These are phyloP conservation scores for Oreochromis spilurus DNA, from an alignment of 2,113 vertebrate species.

Conservation along the genomic window DNA sequence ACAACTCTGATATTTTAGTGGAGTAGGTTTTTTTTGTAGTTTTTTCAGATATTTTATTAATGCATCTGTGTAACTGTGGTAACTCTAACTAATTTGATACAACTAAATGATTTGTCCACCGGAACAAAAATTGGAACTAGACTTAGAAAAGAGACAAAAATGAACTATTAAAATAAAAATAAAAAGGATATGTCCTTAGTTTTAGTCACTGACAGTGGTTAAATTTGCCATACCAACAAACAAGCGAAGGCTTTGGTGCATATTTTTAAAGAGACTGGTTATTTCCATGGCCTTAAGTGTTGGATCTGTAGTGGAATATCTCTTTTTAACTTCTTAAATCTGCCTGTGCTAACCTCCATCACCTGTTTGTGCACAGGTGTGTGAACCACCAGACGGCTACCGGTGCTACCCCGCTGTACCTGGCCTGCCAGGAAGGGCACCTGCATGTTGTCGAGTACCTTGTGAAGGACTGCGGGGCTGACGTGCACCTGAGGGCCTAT, in stretches of 20 bases:
- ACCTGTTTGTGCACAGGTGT: conserved; percentile 53
- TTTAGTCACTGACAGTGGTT: neutral
- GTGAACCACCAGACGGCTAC: conserved; percentile 72
- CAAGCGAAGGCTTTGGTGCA: neutral
- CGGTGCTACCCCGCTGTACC: conserved; percentile 79
- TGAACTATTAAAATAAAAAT: neutral
- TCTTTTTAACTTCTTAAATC: neutral
- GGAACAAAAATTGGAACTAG: neutral
- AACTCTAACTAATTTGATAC: neutral
- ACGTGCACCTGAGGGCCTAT: conserved; percentile 74
- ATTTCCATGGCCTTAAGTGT: neutral
- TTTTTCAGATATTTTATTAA: neutral
- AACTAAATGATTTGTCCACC: neutral
- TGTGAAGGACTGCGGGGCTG: conserved; percentile 73
- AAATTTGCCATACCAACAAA: neutral
- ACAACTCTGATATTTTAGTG: neutral
- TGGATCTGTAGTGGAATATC: neutral
- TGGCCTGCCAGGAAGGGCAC: conserved; percentile 85
- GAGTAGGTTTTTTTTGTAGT: neutral
- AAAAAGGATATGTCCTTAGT: neutral
- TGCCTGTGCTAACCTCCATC: neutral
- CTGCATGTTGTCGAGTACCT: conserved; percentile 77
- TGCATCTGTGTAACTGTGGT: neutral
- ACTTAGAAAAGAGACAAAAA: neutral
- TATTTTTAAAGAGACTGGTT: neutral